A percentile compares a stretch with the other conserved stretches of the same genome.
Evolutionary conservation across 2,113 vertebrate species (phyloP).

Genomic region (Silurus meridionalis): DNA sequence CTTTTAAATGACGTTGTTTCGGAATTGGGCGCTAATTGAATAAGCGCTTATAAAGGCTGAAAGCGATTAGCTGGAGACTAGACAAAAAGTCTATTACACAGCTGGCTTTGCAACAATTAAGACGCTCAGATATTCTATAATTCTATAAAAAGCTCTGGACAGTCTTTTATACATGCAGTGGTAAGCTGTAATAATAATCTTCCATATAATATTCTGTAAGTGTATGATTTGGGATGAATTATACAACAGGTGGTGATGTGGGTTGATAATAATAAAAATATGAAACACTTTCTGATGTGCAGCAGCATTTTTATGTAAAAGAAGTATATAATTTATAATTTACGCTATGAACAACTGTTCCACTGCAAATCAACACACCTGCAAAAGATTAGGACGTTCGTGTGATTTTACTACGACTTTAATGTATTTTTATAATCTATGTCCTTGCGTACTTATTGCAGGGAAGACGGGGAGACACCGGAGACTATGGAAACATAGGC

Average conservation of each 20-base stretch:
- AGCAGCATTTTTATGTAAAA: no score
- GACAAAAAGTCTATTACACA: neutral
- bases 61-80: neutral
- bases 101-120: neutral
- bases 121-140: neutral
- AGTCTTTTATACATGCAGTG: neutral
- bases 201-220: neutral
- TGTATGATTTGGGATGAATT: neutral
- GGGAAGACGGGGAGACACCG: conserved; percentile 65
- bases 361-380: neutral
- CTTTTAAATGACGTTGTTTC: conserved; percentile 6
- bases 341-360: neutral
- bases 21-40: conserved; percentile 37
- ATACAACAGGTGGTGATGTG: neutral
- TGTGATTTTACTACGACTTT: neutral
- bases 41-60: conserved; percentile 40
- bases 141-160: neutral
- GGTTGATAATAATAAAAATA: neutral
- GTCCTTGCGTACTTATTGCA: conserved; percentile 32
- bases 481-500: conserved; percentile 65
- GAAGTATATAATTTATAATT: neutral
- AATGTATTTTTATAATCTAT: neutral
- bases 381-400: neutral
- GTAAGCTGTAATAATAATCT: neutral
- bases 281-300: no score